These are phyloP conservation scores for Oscheius sp. DNA, from an alignment of 2,888 invertebrate species.

Conservation along the genomic window DNA sequence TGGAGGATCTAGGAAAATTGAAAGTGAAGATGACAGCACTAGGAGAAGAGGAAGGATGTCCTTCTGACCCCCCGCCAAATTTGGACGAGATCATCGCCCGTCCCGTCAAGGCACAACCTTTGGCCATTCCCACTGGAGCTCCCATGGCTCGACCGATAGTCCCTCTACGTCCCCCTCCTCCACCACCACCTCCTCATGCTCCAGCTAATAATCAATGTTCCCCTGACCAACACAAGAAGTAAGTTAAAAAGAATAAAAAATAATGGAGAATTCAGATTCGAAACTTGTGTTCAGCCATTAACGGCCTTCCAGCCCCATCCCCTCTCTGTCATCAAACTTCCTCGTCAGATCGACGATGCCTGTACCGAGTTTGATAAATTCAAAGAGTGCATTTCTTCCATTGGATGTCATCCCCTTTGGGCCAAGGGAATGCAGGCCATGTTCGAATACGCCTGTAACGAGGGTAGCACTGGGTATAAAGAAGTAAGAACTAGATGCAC, in stretches of 20 bases:
- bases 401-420: constrained; percentile 64
- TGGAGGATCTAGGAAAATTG: constrained; percentile 51
- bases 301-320: constrained; percentile 68
- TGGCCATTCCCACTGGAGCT: constrained; percentile 37
- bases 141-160: constrained; percentile 42
- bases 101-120: constrained; percentile 53
- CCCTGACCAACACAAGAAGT: constrained; percentile 58
- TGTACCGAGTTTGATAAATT: constrained; percentile 61
- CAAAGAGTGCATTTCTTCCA: constrained; percentile 47
- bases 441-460: constrained; percentile 67
- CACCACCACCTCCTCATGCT: constrained; percentile 33
- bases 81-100: constrained; percentile 62
- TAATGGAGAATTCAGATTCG: constrained; percentile 39
- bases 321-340: constrained; percentile 65
- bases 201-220: constrained; percentile 41
- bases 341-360: constrained; percentile 64
- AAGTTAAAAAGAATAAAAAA: constrained; percentile 2
- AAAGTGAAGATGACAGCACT: constrained; percentile 61
- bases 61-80: constrained; percentile 54
- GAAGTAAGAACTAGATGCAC: constrained; percentile 35
- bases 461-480: constrained; percentile 55
- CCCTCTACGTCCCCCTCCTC: constrained; percentile 43
- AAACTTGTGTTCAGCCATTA: constrained; percentile 64
- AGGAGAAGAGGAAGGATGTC: constrained; percentile 67
- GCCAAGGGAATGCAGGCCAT: constrained; percentile 68